A percentile compares a stretch with the other conserved stretches of the same genome.
Conservation (phyloP, 2,888 invertebrate genomes). For the Rhorus exstirpatorius region DNA sequence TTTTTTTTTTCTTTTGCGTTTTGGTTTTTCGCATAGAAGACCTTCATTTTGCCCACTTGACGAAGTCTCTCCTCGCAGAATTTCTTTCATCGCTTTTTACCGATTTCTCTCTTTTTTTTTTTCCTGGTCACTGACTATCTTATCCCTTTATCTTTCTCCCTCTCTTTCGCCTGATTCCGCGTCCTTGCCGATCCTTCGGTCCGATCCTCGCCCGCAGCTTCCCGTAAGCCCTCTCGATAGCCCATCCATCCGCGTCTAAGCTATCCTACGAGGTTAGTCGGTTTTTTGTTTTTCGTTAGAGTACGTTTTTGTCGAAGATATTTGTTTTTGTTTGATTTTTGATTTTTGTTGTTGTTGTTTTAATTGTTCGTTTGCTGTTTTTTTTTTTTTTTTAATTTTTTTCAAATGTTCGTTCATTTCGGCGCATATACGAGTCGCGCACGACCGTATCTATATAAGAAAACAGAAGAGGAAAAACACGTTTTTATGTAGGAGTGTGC, state of each 20-base stretch:
- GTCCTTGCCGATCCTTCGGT: slow-evolving; percentile 67
- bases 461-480: slow-evolving; percentile 67
- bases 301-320: slow-evolving; percentile 54
- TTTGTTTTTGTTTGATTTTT: slow-evolving; percentile 28
- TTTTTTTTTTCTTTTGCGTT: slow-evolving; percentile 20
- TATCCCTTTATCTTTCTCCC: slow-evolving; percentile 54
- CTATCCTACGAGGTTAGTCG: slow-evolving; percentile 83
- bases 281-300: slow-evolving; percentile 78
- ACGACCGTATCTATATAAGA: slow-evolving; percentile 68
- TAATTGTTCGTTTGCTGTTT: slow-evolving; percentile 2
- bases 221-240: slow-evolving; percentile 65
- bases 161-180: slow-evolving; percentile 67
- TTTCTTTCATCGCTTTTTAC: slow-evolving; percentile 6
- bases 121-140: slow-evolving; percentile 34
- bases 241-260: slow-evolving; percentile 82
- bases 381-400: slow-evolving; percentile 16
- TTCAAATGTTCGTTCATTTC: slow-evolving; percentile 59
- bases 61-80: slow-evolving; percentile 13
- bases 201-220: slow-evolving; percentile 60
- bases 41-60: slow-evolving; percentile 19
- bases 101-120: slow-evolving; percentile 49
- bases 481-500: slow-evolving; percentile 63
- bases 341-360: not conserved
- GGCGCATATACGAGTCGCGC: slow-evolving; percentile 69
- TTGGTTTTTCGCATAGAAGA: not conserved